Conservation (phyloP, 2,113 vertebrate genomes). For the Megalops atlanticus region DNA sequence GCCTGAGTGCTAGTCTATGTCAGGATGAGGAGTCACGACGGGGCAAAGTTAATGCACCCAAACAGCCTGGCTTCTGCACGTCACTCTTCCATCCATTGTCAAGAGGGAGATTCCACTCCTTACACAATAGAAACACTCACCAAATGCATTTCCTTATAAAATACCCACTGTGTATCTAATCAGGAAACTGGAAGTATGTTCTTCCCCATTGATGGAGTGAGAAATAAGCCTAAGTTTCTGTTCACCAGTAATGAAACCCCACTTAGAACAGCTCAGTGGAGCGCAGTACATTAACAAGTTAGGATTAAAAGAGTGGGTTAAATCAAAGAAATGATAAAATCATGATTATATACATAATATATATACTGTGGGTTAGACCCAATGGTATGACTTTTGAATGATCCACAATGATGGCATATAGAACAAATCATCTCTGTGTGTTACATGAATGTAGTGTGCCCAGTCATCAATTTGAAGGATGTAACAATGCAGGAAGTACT, state of each 20-base stretch:
- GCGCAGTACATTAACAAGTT: no score
- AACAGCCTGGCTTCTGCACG: constrained; percentile 1
- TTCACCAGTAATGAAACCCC: no score
- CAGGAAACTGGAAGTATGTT: constrained; percentile 19
- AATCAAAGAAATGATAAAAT: no score
- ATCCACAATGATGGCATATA: not conserved
- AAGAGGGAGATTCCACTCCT: not conserved
- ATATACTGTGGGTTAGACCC: not conserved
- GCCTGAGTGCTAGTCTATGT: constrained; percentile 1
- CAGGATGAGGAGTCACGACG: not conserved
- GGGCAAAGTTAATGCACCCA: not conserved
- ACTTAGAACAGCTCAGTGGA: no score
- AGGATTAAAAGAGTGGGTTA: no score
- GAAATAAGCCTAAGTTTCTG: not conserved
- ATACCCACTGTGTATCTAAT: not conserved
- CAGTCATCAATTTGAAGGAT: not conserved
- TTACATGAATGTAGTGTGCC: not conserved
- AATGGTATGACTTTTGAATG: not conserved
- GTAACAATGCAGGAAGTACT: not conserved
- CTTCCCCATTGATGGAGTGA: not conserved
- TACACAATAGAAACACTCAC: not conserved
- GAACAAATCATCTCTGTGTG: not conserved
- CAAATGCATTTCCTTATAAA: not conserved
- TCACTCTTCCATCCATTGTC: not conserved
- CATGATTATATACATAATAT: no score